These are phyloP conservation scores for Anadara kagoshimensis DNA, from an alignment of 1,140 invertebrate genomes.

Conservation along the genomic window DNA sequence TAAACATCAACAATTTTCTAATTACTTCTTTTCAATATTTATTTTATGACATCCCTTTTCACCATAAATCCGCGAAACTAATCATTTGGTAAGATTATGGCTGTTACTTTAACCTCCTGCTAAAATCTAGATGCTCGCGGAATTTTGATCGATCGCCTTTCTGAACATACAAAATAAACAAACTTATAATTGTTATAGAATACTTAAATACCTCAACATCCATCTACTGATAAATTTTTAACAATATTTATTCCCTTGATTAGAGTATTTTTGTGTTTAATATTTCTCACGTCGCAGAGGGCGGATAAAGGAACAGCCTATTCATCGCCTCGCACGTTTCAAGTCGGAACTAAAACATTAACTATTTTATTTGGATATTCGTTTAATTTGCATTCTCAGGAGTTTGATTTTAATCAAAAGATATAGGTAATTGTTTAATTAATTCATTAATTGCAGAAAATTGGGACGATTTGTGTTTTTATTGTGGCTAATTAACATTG, in stretches of 20 bases:
- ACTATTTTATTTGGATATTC: conserved; percentile 37
- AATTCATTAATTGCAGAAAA: not conserved
- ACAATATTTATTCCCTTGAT: not conserved
- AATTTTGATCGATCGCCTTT: conserved; percentile 1
- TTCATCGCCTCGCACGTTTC: conserved; percentile 42
- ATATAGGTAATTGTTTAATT: conserved; percentile 27
- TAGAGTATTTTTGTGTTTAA: conserved; percentile 12
- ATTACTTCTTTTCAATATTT: too few species aligned
- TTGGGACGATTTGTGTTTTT: not conserved
- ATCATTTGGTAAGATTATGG: conserved; percentile 36
- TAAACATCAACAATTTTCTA: too few species aligned
- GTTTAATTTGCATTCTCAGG: conserved; percentile 6
- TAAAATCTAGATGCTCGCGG: conserved; percentile 19
- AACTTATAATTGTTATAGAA: not conserved
- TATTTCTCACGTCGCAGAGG: conserved; percentile 7
- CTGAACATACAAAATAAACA: not conserved
- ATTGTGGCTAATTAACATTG: conserved; percentile 5
- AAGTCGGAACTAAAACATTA: conserved; percentile 32
- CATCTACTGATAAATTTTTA: not conserved
- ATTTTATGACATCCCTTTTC: too few species aligned
- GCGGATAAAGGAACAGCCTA: conserved; percentile 29
- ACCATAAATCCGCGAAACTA: not conserved
- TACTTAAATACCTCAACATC: conserved; percentile 3
- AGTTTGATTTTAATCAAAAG: conserved; percentile 2
- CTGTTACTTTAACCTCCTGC: conserved; percentile 25